phyloP scores from a whole-genome alignment of 2,113 vertebrate species.

The Manacus vitellinus region DNA sequence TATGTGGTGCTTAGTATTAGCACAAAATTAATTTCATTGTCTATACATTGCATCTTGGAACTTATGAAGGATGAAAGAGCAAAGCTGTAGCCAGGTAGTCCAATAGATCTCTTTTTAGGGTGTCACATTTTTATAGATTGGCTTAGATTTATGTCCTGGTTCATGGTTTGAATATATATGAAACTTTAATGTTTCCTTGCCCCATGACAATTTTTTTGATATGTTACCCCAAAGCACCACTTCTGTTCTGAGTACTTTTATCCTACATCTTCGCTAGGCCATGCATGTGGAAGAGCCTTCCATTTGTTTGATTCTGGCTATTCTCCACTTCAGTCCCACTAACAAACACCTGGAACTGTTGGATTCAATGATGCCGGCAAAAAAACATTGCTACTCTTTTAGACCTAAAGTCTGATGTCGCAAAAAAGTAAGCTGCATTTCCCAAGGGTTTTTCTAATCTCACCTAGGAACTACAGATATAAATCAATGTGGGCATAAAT shows the following conservation, averaged over 20 bases:
- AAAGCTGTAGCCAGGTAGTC: background rate
- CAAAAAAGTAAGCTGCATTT: background rate
- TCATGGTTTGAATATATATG: background rate
- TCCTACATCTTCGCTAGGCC: background rate
- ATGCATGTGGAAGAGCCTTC: background rate
- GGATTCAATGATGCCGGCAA: background rate
- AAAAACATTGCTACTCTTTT: background rate
- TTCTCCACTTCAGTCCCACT: background rate
- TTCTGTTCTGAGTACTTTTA: background rate
- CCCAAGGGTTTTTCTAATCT: background rate
- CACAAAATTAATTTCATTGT: background rate
- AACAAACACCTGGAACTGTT: background rate
- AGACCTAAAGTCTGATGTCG: background rate
- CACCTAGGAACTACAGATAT: background rate
- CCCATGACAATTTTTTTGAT: background rate
- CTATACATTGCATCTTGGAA: background rate
- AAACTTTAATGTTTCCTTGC: background rate
- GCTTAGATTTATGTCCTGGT: background rate
- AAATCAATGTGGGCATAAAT: background rate
- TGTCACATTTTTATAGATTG: background rate
- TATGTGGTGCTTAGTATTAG: background rate
- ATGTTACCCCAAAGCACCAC: background rate
- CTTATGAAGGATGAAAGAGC: background rate
- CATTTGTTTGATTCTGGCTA: background rate
- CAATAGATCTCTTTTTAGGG: background rate